Base-by-base conservation (phyloP, 2,113 vertebrate species). In the Actenoides lindsayi region DNA sequence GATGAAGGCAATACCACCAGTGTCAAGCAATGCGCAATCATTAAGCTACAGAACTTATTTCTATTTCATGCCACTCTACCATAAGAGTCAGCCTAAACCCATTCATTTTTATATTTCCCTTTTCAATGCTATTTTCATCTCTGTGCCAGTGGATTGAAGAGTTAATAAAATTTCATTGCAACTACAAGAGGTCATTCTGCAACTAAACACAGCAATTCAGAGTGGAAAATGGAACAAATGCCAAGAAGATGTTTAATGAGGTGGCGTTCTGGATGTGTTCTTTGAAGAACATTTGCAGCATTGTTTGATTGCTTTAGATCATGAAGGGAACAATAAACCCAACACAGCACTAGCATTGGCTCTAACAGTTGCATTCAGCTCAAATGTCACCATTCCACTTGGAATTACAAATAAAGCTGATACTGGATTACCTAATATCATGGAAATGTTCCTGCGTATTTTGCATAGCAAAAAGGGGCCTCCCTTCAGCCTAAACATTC, bases 271-370 rank as follows among this genome's bases (percentile, higher is more conserved):
- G 82, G 91, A 92, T 77, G 50, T 89, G 79, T 76, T 97, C 83
- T 97, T 96, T 96, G 91, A 97, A 96, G 94, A 97, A 96, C 91
- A 77, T 96, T 96, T 97, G 92, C 75, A 93, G 97, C 92, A 79
- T 87, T 91, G 11, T 97, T 96, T 96, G 90, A 97, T 94, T 96
- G 76, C 94, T 93, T 96, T 83, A 87, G 85, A 95, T 63, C 39
- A 5, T 44, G 21, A 62, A 79, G 94, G 90, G 91, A 94, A 95
- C 73, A 90, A 87, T 84, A 93, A 62, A 77, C 57, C n/a, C 68
- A 81, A 51, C 3, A 14, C 16, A 39, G 51, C 57, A 59, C 88
- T 70, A 84, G 37, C 2, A 0, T 2, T 89, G 94, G 85, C 76
- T 73, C 48, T 94, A 89, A 81, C 56, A 57, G 95, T 33, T 98